These are phyloP conservation scores for Plumapathes pennacea DNA, from an alignment of 92 coral and sea anemone genomes.

Conservation along the genomic window DNA sequence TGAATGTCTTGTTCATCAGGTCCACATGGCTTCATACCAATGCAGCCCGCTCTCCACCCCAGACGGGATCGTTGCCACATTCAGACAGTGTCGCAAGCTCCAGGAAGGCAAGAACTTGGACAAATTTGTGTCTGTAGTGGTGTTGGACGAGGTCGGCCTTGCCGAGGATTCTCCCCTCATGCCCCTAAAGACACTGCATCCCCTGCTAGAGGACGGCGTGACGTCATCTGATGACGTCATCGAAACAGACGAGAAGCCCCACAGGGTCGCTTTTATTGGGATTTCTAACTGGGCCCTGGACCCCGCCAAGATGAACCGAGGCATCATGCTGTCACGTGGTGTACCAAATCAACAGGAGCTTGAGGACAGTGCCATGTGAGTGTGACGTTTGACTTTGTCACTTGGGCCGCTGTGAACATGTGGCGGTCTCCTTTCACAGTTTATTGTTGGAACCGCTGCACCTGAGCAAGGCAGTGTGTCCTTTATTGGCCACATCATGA, in stretches of 20 bases:
- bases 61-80: slow-evolving; percentile 64
- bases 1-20: too few relatives aligned
- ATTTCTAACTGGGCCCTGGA: slow-evolving; percentile 90
- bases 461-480: too few relatives aligned
- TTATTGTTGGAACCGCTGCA: too few relatives aligned
- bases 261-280: slow-evolving; percentile 81
- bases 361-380: slow-evolving; percentile 80
- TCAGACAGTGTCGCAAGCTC: slow-evolving; percentile 59
- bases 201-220: slow-evolving; percentile 77
- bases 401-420: too few relatives aligned
- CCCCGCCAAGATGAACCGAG: slow-evolving; percentile 88
- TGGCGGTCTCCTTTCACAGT: too few relatives aligned
- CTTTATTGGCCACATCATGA: too few relatives aligned
- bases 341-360: slow-evolving; percentile 59
- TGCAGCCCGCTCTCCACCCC: slow-evolving; percentile 78
- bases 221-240: slow-evolving; percentile 43
- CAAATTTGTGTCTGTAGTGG: slow-evolving; percentile 71
- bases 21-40: slow-evolving; percentile 68
- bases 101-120: slow-evolving; percentile 62
- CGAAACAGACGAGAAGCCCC: slow-evolving; percentile 45
- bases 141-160: slow-evolving; percentile 67
- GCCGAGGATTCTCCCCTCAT: slow-evolving; percentile 77
- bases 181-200: slow-evolving; percentile 83
- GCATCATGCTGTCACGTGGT: slow-evolving; percentile 73
- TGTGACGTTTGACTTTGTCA: too few relatives aligned